phyloP scores from a whole-genome alignment of 2,113 vertebrate species.

The Rutilus rutilus region DNA sequence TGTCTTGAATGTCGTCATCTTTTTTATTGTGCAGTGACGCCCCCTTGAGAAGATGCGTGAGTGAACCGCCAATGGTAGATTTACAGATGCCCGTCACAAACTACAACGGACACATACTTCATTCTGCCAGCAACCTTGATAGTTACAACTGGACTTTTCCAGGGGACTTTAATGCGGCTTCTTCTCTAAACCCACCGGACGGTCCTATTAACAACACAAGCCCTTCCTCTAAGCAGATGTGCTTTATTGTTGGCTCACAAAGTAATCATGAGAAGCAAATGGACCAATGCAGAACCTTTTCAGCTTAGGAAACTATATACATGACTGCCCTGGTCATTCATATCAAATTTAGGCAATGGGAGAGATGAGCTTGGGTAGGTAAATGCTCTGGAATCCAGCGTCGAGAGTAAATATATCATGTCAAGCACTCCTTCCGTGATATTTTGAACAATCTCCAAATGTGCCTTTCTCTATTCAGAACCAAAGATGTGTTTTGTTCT shows the following conservation, averaged over 20 bases:
- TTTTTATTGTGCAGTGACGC: constrained; percentile 52
- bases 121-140: constrained; percentile 74
- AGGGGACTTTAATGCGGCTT: neutral
- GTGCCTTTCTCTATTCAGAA: constrained; percentile 22
- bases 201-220: neutral
- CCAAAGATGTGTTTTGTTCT: constrained; percentile 31
- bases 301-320: neutral
- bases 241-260: constrained; percentile 66
- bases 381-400: neutral
- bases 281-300: neutral
- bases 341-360: neutral
- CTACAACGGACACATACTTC: constrained; percentile 58
- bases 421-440: neutral
- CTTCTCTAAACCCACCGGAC: neutral
- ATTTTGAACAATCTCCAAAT: neutral
- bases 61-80: constrained; percentile 65
- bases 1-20: neutral
- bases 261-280: constrained; percentile 49
- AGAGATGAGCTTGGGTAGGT: neutral
- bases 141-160: constrained; percentile 77
- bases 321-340: neutral
- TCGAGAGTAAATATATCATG: neutral
- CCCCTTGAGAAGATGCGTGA: constrained; percentile 75
- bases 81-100: constrained; percentile 49
- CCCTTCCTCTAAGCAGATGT: constrained; percentile 58